A percentile compares a stretch with the other conserved stretches of the same genome.
Conservation (phyloP, 2,888 invertebrate species). For the Hemithea aestivaria region DNA sequence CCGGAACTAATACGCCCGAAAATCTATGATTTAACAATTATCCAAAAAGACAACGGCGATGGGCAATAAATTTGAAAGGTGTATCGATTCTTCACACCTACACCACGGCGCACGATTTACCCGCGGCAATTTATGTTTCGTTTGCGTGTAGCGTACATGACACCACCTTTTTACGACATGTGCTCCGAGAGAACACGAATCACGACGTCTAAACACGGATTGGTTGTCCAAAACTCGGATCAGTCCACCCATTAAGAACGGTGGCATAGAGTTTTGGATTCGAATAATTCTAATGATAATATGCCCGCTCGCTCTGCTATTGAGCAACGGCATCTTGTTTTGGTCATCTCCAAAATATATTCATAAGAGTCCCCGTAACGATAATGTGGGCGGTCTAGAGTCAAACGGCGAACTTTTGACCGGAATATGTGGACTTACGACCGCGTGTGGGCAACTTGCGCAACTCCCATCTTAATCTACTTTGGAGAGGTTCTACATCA, state of each 20-base stretch:
- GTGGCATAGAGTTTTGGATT: too few relatives aligned
- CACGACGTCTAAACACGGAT: not conserved
- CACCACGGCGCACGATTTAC: conserved; percentile 21
- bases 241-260: too few relatives aligned
- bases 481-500: conserved; percentile 15
- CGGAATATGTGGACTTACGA: conserved; percentile 31
- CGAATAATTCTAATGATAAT: too few relatives aligned
- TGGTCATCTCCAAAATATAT: conserved; percentile 11
- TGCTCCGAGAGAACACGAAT: conserved; percentile 7
- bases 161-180: conserved; percentile 14
- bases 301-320: conserved; percentile 2
- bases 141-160: conserved; percentile 18
- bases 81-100: conserved; percentile 27
- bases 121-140: conserved; percentile 17
- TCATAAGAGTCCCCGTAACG: conserved; percentile 11
- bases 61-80: conserved; percentile 20
- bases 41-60: conserved; percentile 15
- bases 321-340: conserved; percentile 13
- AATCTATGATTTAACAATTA: conserved; percentile 23
- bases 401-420: conserved; percentile 37
- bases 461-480: conserved; percentile 26
- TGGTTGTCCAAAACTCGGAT: too few relatives aligned
- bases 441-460: conserved; percentile 37
- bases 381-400: conserved; percentile 25
- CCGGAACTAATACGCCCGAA: conserved; percentile 18